Base-by-base conservation (phyloP, 2,797 vertebrate species). In the Ctenochaetus hawaiiensis region DNA sequence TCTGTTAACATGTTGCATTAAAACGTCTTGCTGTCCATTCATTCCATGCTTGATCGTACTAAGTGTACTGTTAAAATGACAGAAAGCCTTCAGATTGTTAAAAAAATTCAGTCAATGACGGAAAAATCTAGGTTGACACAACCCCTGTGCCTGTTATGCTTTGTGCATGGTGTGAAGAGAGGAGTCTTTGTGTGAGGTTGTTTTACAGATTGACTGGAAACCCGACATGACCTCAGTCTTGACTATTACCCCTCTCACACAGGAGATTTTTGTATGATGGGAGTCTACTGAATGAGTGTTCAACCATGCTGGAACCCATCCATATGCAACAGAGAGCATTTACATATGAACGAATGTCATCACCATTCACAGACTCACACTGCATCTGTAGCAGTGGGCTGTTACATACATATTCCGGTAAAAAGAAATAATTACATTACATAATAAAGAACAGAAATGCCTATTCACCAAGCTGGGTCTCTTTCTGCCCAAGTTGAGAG, bases 141-240 rank as follows among this genome's bases (percentile, higher is more conserved):
- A 9, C 39, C 39, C 39, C 71, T 75, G 63, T 72, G 78, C 75
- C 73, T 66, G 64, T 69, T 86, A 80, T 78, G 74, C 78, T 80
- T 82, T 84, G 84, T 91, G 75, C 43, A 56, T 67, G 18, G 57
- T 57, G 45, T 83, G 61, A 87, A 85, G 81, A 92, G 54, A 43
- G 39, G 49, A 8, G 77, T 65, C 84, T 91, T 89, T 92, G 90
- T 90, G 82, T 60, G 47, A 47, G 67, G 26, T 52, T 69, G 74
- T 67, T 57, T 64, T 75, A 53, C 45, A 79, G 77, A 72, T 62
- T 17, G 69, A 85, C 80, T 73, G n/a, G 52, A 63, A 87, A 77
- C 69, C 61, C 77, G 20, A 83, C 76, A 57, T 91, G 90, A 90
- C 90, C 79, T 93, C 89, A 91, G 88, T 45, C 74, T 72, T 62